Evolutionary conservation across 2,797 vertebrate species (phyloP).

Genomic region (Diplodus puntazzo): DNA sequence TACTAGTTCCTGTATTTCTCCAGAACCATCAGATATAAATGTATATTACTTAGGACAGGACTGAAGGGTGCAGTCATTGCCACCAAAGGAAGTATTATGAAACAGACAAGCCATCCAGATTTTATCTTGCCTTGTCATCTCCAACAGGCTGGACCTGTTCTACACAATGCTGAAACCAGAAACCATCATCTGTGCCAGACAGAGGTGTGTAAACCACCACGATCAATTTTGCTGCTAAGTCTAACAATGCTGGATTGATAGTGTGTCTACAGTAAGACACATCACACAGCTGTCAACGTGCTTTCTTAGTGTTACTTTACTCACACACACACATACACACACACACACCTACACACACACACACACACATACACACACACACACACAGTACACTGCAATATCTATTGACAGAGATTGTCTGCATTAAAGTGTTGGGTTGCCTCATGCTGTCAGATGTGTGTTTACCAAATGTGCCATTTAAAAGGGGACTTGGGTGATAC

Average conservation of each 20-base stretch:
- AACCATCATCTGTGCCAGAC: constrained; percentile 18
- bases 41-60: background rate
- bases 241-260: constrained; percentile 23
- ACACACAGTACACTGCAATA: background rate
- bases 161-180: constrained; percentile 34
- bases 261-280: background rate
- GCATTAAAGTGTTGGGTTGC: background rate
- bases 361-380: background rate
- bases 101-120: constrained; percentile 4
- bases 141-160: constrained; percentile 59
- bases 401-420: background rate
- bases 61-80: background rate
- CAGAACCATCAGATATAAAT: constrained; percentile 2
- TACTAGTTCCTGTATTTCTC: background rate
- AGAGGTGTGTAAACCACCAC: constrained; percentile 10
- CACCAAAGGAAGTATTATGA: background rate
- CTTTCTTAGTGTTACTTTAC: background rate
- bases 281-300: background rate
- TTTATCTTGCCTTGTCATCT: constrained; percentile 20
- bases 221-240: background rate
- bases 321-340: background rate
- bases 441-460: background rate
- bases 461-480: background rate
- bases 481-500: background rate
- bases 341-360: background rate